phyloP scores from a whole-genome alignment of 2,797 vertebrate species.

The Amazonetta brasiliensis region DNA sequence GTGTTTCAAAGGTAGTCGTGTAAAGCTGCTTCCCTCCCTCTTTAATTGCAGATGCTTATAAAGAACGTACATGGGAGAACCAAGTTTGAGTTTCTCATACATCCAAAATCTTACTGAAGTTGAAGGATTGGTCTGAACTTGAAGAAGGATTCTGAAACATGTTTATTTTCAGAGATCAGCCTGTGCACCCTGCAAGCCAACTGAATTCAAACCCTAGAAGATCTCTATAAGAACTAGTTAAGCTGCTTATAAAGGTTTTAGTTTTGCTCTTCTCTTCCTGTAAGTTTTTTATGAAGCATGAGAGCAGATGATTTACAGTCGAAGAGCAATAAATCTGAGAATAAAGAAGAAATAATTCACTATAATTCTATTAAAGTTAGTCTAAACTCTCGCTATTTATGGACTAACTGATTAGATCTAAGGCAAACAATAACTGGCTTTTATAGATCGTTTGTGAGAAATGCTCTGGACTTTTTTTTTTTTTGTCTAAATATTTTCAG shows the following conservation, averaged over 20 bases:
- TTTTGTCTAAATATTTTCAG: not conserved
- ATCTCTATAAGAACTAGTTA: not conserved
- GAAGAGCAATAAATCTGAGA: not conserved
- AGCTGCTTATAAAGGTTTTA: not conserved
- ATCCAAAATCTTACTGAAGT: not conserved
- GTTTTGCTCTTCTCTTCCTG: not conserved
- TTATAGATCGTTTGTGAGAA: not conserved
- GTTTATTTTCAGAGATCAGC: not conserved
- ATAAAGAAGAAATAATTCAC: not conserved
- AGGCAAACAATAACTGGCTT: not conserved
- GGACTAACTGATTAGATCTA: not conserved
- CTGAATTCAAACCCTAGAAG: not conserved
- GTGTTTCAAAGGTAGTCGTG: not conserved
- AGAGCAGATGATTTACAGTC: not conserved
- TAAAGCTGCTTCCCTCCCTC: constrained; percentile 1
- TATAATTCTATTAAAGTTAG: not conserved
- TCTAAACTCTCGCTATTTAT: not conserved
- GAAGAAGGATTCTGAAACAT: not conserved
- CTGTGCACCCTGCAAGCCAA: not conserved
- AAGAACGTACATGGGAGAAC: not conserved
- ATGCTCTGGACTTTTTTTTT: not conserved
- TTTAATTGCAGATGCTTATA: constrained; percentile 37
- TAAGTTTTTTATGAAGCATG: not conserved
- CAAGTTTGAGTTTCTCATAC: not conserved
- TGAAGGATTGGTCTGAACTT: not conserved